A percentile compares a stretch with the other conserved stretches of the same genome.
Conservation (phyloP, 2,797 vertebrate genomes). For the Sebastes variabilis region DNA sequence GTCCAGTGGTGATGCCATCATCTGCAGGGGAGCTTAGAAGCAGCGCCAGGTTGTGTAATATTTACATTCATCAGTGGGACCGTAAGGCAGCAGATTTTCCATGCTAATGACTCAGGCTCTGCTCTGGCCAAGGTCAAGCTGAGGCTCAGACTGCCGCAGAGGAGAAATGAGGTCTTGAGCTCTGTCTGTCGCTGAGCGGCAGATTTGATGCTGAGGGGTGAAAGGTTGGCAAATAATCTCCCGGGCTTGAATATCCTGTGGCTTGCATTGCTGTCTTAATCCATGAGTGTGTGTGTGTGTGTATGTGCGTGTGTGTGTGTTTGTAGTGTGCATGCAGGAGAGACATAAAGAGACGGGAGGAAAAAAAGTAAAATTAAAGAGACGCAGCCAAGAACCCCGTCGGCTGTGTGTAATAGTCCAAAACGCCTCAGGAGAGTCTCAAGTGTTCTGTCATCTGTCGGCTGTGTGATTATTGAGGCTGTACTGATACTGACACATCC, state of each 20-base stretch:
- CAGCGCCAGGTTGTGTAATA: slow-evolving; percentile 49
- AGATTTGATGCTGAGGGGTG: slow-evolving; percentile 55
- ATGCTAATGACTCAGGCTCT: slow-evolving; percentile 53
- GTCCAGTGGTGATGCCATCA: slow-evolving; percentile 28
- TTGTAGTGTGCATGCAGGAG: neutral
- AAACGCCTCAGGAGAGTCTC: slow-evolving; percentile 47
- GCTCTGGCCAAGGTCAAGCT: slow-evolving; percentile 64
- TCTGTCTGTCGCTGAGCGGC: slow-evolving; percentile 28
- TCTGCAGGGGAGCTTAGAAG: slow-evolving; percentile 38
- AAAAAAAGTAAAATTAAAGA: slow-evolving; percentile 2
- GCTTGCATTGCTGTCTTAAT: slow-evolving; percentile 45
- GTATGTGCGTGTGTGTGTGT: neutral
- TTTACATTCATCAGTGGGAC: slow-evolving; percentile 56
- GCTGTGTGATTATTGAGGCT: slow-evolving; percentile 64
- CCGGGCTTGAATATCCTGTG: slow-evolving; percentile 47
- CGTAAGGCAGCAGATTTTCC: slow-evolving; percentile 44
- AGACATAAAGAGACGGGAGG: neutral
- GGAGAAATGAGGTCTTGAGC: slow-evolving; percentile 58
- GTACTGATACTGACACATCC: slow-evolving; percentile 46
- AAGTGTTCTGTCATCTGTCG: slow-evolving; percentile 64
- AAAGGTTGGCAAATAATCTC: slow-evolving; percentile 64
- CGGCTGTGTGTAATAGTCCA: slow-evolving; percentile 49
- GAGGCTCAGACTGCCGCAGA: slow-evolving; percentile 34
- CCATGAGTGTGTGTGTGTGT: neutral
- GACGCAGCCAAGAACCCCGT: slow-evolving; percentile 14